Percentiles rank a stretch among this genome's conserved stretches.
phyloP scores from a whole-genome alignment of 1,140 invertebrate species.

The Steinernema khuongi region DNA sequence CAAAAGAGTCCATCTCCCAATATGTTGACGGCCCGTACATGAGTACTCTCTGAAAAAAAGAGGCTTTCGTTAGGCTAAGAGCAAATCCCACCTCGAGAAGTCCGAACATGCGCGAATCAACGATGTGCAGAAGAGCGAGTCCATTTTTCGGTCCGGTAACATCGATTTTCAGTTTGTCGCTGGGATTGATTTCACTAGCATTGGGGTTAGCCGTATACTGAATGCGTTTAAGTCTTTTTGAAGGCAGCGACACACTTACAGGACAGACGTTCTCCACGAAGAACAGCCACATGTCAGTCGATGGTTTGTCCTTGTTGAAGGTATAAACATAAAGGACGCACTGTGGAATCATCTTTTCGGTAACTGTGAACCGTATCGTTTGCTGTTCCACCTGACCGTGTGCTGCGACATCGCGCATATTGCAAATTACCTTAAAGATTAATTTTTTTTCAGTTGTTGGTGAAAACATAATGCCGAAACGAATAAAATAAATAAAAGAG shows the following conservation, averaged over 20 bases:
- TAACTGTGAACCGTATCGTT: not conserved
- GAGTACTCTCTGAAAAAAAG: not conserved
- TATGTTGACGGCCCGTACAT: not conserved
- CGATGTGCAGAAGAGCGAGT: not conserved
- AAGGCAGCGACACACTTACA: not conserved
- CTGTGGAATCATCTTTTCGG: conserved; percentile 12
- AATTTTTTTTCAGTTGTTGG: too few relatives aligned
- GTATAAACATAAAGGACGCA: conserved; percentile 26
- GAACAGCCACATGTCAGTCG: conserved; percentile 24
- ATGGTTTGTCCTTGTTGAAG: not conserved
- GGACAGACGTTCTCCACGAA: conserved; percentile 25
- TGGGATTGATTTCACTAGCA: not conserved
- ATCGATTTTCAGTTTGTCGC: not conserved
- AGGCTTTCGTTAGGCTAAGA: not conserved
- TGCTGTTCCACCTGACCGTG: conserved; percentile 18
- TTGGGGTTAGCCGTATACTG: not conserved
- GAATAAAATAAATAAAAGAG: too few relatives aligned
- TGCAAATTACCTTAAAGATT: conserved; percentile 15
- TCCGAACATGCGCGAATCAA: not conserved
- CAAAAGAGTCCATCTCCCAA: not conserved
- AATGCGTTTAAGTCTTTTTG: not conserved
- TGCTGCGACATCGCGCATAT: not conserved
- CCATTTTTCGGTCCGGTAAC: not conserved
- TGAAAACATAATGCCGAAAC: too few relatives aligned
- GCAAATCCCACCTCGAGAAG: not conserved